These are phyloP conservation scores for Standfussiana lucernea DNA, from an alignment of 2,888 invertebrate genomes.

Conservation along the genomic window DNA sequence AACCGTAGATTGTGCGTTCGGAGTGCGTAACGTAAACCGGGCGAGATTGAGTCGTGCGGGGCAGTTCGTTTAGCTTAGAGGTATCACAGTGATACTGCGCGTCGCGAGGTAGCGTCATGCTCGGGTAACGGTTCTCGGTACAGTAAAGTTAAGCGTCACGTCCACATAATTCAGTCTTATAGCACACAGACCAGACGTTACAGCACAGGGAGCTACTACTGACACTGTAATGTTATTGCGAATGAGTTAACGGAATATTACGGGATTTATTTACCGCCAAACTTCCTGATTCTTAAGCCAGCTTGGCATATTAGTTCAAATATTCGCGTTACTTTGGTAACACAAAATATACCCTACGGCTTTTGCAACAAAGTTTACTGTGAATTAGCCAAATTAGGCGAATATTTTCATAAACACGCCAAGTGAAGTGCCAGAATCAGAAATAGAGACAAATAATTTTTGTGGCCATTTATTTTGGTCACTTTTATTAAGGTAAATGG, in stretches of 20 bases:
- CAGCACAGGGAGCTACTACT: constrained; percentile 68
- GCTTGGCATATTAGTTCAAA: background rate
- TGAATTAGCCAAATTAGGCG: background rate
- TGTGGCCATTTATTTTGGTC: background rate
- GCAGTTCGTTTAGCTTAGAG: constrained; percentile 43
- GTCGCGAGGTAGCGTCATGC: constrained; percentile 62
- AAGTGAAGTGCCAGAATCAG: background rate
- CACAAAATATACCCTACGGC: background rate
- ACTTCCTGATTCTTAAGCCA: background rate
- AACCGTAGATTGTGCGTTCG: constrained; percentile 59
- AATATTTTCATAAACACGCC: background rate
- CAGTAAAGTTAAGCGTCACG: constrained; percentile 72
- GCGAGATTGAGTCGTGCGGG: constrained; percentile 57
- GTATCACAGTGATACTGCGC: constrained; percentile 50
- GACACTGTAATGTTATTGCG: constrained; percentile 50
- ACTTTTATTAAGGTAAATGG: background rate
- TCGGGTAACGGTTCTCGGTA: constrained; percentile 53
- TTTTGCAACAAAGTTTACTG: background rate
- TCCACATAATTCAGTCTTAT: constrained; percentile 78
- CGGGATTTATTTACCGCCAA: background rate
- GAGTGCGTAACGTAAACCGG: constrained; percentile 55
- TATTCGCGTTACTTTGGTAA: background rate
- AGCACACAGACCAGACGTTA: constrained; percentile 77
- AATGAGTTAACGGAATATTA: background rate
- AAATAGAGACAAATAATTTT: background rate